Base-by-base conservation (phyloP, 2,113 vertebrate species). In the Halcyon malimbica region DNA sequence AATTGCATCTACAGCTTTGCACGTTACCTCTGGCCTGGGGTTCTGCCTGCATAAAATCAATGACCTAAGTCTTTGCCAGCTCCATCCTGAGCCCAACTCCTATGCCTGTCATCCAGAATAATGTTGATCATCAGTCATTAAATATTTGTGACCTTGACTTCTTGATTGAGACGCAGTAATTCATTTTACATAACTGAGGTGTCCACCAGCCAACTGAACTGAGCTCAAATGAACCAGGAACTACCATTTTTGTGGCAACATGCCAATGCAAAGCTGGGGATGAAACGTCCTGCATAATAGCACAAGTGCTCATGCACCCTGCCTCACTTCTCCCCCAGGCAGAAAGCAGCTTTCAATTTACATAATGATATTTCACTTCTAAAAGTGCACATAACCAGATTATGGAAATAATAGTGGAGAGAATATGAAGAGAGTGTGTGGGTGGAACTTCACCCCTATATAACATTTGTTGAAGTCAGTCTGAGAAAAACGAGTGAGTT, bases 281-380 rank as follows among this genome's bases (percentile, higher is more conserved):
- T 16, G 0, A 89, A 89, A 44, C 2, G 2, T 31, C 39, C 73
- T 44, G 28, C 33, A 7, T 37, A 79, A 85, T 1, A 85, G 37
- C 71, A 65, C 29, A 88, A 86, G 63, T 19, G 42, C 39, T 67
- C 5, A 0, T 63, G 35, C 17, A 67, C 87, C 54, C 28, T 2
- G 4, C 68, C 64, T 75, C 64, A 60, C 51, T 69, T 82, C 13
- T 77, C n/a, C 53, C 64, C 21, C 25, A n/a, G 69, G 65, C 48
- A 94, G 35, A 94, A 95, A 68, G 65, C 48, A 68, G 42, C 12
- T 64, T 90, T 89, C 35, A 33, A 78, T 83, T 78, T 84, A 44
- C 57, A 89, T 90, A 83, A 91, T 82, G 56, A 69, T 60, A 79
- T 86, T 83, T 81, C 64, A 56, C 35, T 90, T 91, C 39, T 57